Evolutionary conservation across 2,113 vertebrate species (phyloP), one percentile per base, ranked within the genome.

Genomic region (Cricetomys ansorgei): DNA sequence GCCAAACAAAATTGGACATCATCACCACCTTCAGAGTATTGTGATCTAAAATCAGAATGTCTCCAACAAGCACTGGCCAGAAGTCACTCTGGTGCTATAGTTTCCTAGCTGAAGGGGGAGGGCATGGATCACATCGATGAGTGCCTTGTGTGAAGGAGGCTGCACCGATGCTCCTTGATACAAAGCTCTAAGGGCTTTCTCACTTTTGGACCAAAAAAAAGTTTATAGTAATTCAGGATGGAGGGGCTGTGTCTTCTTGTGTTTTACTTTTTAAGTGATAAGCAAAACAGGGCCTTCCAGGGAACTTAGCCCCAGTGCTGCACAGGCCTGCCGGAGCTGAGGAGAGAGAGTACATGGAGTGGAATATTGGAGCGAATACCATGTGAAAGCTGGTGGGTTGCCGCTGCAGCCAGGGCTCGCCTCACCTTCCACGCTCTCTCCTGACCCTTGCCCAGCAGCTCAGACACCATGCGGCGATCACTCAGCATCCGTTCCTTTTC

Each of bases 341-440:
- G 27, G 7, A 23, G 8, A 50, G 57, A 31, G 4, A 0, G 2
- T 4, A 0, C 1, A 3, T 57, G 9, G 19, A 53, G 43, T 5
- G 4, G 15, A 25, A 23, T 31, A 11, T 34, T 15, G 7, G 1
- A 67, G 67, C 37, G 34, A 11, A 13, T 45, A 7, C 9, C 10
- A 0, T 0, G 1, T 4, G 53, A 83, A 88, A 45, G 29, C 48
- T 45, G 59, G 11, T 19, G 16, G 3, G 23, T 57, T 31, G 67
- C 55, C 0, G 34, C 1, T 2, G 13, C 37, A 19, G 48, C 40
- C 50, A 27, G 37, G 40, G 69, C 27, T 8, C 40, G 21, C 5
- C 4, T 29, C 2, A 1, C 37, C 72, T 65, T 69, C 29, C 43
- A 12, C 25, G 0, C 50, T 43, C 62, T 65, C 1, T 1, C 12